Percentiles rank a stretch among this genome's conserved stretches.
These are phyloP conservation scores for Augochlora pura DNA, from an alignment of 1,140 invertebrate species.

Conservation along the genomic window DNA sequence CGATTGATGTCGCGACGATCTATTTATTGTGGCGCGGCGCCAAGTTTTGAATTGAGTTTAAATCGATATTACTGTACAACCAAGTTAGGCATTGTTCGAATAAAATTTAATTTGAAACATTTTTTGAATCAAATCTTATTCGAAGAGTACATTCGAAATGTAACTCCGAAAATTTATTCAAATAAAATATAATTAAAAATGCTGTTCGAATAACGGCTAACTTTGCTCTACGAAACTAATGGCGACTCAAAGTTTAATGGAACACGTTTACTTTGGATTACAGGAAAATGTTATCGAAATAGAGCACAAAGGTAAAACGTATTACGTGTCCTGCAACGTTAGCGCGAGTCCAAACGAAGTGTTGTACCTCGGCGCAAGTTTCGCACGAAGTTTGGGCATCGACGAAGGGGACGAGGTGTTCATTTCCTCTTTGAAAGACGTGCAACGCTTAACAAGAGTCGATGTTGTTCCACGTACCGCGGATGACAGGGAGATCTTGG, in stretches of 20 bases:
- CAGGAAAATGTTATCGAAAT: slow-evolving; percentile 70
- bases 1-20: slow-evolving; percentile 11
- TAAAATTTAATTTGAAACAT: too few relatives aligned
- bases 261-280: slow-evolving; percentile 24
- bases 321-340: slow-evolving; percentile 69
- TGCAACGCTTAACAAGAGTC: slow-evolving; percentile 65
- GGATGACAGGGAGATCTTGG: slow-evolving; percentile 82
- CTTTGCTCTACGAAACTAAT: too few relatives aligned
- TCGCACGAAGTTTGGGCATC: slow-evolving; percentile 74
- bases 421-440: slow-evolving; percentile 60
- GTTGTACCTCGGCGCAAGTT: slow-evolving; percentile 73
- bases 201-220: too few relatives aligned
- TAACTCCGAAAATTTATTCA: too few relatives aligned
- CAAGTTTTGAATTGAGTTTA: not conserved
- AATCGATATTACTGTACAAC: too few relatives aligned
- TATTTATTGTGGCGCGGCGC: not conserved
- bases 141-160: too few relatives aligned
- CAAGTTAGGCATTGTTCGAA: too few relatives aligned
- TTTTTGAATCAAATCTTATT: too few relatives aligned
- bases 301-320: slow-evolving; percentile 57
- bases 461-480: slow-evolving; percentile 73
- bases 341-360: slow-evolving; percentile 42
- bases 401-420: slow-evolving; percentile 71
- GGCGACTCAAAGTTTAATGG: too few relatives aligned
- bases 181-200: too few relatives aligned